Evolutionary conservation across 2,888 invertebrate species (phyloP), one percentile per base, ranked within the genome.

Genomic region (Erebia epiphron): DNA sequence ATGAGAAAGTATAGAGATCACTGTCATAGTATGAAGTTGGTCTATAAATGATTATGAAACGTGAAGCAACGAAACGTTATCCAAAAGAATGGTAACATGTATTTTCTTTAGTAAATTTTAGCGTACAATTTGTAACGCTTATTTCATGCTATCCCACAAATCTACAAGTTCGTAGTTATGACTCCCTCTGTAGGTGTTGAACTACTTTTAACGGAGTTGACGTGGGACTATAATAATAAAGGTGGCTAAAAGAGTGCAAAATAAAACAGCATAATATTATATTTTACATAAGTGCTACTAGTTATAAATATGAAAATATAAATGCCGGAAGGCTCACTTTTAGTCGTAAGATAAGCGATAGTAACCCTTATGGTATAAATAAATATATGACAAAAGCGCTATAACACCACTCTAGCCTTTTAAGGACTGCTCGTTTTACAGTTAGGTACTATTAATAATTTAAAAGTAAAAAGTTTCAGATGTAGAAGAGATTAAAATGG

Each of bases 281-380:
- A 83, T 82, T 80, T 86, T 81, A 79, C 82, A 80, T 83, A 88
- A 90, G 89, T 89, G 90, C 90, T 91, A 90, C 80, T 89, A 89
- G 87, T 79, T 75, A 79, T 88, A 86, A 82, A 82, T 83, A 84
- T 84, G 82, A 87, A 85, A 84, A 80, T 79, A 84, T 80, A 80
- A 81, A 80, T 78, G 85, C 83, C 83, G 83, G 67, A 76, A 78
- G 84, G 83, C 83, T 76, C 75, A 74, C 73, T 74, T 76, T 79
- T 82, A 80, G 80, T 79, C 70, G 77, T 80, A 68, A 73, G 71
- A 56, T 80, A 84, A 82, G 82, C 74, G 77, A 75, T 75, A 75
- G 73, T 76, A 79, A 82, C 82, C 81, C 69, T 14, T 54, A 60
- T 77, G 83, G 82, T 79, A 80, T 75, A 77, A 71, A 79, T 75